phyloP scores from a whole-genome alignment of 1,140 invertebrate genomes.

The Bombus confusus region DNA sequence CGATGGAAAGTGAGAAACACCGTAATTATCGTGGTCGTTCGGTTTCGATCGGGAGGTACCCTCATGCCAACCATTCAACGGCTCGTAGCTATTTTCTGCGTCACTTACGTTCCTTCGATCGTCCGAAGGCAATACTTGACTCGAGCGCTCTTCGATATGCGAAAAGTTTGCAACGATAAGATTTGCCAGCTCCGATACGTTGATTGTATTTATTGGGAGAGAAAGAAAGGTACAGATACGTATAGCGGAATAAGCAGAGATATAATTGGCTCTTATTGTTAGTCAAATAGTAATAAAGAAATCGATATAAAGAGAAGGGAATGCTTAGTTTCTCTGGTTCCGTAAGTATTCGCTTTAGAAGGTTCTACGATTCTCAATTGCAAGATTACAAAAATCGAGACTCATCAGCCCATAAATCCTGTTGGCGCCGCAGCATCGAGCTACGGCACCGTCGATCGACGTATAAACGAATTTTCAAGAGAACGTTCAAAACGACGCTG shows the following conservation, averaged over 20 bases:
- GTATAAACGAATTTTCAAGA: conserved; percentile 45
- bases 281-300: background rate
- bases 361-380: background rate
- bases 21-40: conserved; percentile 45
- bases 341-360: background rate
- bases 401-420: background rate
- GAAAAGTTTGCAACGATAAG: no score
- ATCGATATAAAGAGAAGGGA: background rate
- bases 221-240: background rate
- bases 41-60: conserved; percentile 35
- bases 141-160: no score
- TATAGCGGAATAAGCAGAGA: no score
- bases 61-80: background rate
- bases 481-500: background rate
- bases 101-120: background rate
- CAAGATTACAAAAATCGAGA: background rate
- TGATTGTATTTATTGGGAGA: background rate
- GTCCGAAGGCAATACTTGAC: no score
- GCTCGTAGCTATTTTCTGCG: background rate
- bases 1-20: conserved; percentile 29
- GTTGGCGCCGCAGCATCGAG: background rate
- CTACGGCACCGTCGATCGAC: conserved; percentile 8
- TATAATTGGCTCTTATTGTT: background rate
- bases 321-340: background rate
- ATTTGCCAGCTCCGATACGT: no score